Conservation (phyloP, 2,113 vertebrate species). For the Xenopus tropicalis region DNA sequence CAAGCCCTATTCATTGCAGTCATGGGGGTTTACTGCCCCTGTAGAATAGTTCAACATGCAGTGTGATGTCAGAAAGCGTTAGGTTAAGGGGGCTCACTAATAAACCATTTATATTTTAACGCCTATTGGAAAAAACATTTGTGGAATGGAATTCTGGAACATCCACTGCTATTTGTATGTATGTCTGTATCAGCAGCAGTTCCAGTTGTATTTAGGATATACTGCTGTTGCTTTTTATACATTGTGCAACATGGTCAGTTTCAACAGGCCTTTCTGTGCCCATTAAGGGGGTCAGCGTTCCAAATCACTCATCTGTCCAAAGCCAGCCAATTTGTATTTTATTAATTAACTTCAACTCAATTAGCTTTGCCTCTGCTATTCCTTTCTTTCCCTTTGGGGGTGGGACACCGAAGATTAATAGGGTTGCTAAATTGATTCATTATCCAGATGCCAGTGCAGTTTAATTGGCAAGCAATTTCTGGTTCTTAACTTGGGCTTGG, state of each 20-base stretch:
- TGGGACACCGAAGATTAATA: conserved; percentile 22
- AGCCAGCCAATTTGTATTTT: conserved; percentile 16
- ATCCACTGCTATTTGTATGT: no score
- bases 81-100: no score
- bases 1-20: no score
- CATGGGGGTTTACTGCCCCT: no score
- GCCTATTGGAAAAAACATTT: no score
- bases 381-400: neutral
- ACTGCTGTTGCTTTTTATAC: no score
- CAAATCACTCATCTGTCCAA: neutral
- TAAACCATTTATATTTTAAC: no score
- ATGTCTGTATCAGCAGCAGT: no score
- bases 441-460: conserved; percentile 1
- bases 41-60: no score
- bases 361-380: neutral
- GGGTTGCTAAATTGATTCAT: conserved; percentile 26
- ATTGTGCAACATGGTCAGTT: neutral
- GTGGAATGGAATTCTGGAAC: no score
- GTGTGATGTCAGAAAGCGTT: no score
- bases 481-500: conserved; percentile 2
- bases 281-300: neutral
- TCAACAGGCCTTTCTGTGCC: neutral
- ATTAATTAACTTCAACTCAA: conserved; percentile 36
- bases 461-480: conserved; percentile 11
- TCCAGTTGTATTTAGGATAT: no score